Evolutionary conservation across 1,140 invertebrate genomes (phyloP).

Genomic region (Elymnias hypermnestra): DNA sequence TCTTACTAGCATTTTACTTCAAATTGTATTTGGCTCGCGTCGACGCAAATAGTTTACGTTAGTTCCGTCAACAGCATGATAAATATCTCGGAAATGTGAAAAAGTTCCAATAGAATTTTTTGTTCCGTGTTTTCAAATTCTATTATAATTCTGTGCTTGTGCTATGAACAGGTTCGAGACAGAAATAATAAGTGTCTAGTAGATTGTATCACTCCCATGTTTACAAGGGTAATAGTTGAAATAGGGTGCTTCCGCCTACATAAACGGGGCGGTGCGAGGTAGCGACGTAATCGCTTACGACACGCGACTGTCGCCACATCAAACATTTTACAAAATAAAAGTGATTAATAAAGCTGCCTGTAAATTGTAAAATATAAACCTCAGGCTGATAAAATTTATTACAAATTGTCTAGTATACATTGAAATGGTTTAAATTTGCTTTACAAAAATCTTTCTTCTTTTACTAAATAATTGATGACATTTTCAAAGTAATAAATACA

Average conservation of each 20-base stretch:
- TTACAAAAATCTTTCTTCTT: no score
- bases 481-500: background rate
- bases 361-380: no score
- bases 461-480: no score
- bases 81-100: background rate
- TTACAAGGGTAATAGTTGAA: conserved; percentile 24
- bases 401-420: no score
- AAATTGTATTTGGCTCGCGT: no score
- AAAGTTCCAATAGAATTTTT: background rate
- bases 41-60: no score
- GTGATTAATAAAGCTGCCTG: conserved; percentile 48
- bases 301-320: conserved; percentile 11
- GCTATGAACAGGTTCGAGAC: background rate
- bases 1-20: no score
- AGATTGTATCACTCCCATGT: conserved; percentile 25
- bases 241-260: conserved; percentile 23
- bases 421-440: background rate
- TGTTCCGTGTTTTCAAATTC: background rate
- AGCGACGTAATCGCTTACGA: conserved; percentile 1
- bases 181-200: conserved; percentile 18
- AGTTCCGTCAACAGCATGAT: no score
- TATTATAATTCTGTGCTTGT: background rate
- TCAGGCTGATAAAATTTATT: no score
- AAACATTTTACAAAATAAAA: conserved; percentile 60
- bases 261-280: conserved; percentile 20